phyloP scores from a whole-genome alignment of 2,888 invertebrate genomes.

The Caradrina kadenii region DNA sequence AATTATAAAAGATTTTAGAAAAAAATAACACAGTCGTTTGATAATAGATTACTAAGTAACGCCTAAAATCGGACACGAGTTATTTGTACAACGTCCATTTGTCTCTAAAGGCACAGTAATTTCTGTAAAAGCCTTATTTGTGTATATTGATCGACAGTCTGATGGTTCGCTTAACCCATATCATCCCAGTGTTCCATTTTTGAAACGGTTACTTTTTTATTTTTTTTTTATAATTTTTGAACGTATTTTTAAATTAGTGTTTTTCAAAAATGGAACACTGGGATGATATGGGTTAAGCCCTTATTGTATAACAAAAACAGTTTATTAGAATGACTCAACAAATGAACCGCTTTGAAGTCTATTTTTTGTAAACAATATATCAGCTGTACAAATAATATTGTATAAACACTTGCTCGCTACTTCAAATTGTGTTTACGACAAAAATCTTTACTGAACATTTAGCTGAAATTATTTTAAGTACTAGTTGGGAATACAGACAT shows the following conservation, averaged over 20 bases:
- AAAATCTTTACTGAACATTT: slow-evolving; percentile 11
- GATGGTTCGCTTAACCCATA: too few relatives aligned
- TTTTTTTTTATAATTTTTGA: too few relatives aligned
- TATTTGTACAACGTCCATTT: slow-evolving; percentile 6
- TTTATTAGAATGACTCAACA: slow-evolving; percentile 32
- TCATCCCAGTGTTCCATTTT: too few relatives aligned
- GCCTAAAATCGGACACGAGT: neutral
- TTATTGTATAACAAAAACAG: slow-evolving; percentile 27
- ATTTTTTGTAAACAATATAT: slow-evolving; percentile 25
- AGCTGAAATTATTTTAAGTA: neutral
- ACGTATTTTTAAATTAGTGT: too few relatives aligned
- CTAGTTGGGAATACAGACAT: too few relatives aligned
- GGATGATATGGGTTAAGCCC: too few relatives aligned
- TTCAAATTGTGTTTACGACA: slow-evolving; percentile 36
- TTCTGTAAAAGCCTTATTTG: slow-evolving; percentile 1
- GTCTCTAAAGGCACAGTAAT: neutral
- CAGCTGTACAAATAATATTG: slow-evolving; percentile 46
- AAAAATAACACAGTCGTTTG: neutral
- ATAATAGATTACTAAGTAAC: neutral
- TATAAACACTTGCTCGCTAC: slow-evolving; percentile 18
- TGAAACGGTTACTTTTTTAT: too few relatives aligned
- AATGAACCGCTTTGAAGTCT: slow-evolving; percentile 44
- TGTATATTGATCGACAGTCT: neutral
- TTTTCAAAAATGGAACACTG: too few relatives aligned
- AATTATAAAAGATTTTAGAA: neutral